Conservation (phyloP, 2,797 vertebrate genomes). For the Myripristis jacobus region DNA sequence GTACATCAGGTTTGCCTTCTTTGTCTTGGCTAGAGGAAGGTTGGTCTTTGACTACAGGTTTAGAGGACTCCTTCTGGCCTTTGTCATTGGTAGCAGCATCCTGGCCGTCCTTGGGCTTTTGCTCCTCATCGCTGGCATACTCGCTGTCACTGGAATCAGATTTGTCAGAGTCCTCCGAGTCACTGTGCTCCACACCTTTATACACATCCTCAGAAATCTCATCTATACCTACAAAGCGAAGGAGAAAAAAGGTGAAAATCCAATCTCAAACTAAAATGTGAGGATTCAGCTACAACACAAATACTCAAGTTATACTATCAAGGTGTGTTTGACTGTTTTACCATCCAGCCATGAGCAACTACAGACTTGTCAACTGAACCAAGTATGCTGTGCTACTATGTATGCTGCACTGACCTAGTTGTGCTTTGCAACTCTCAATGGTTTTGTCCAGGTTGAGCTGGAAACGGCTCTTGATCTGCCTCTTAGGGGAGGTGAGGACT, state of each 20-base stretch:
- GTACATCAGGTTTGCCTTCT: constrained; percentile 81
- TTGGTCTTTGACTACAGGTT: constrained; percentile 85
- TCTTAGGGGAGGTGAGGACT: constrained; percentile 93
- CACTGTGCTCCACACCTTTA: constrained; percentile 94
- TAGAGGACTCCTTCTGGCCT: constrained; percentile 81
- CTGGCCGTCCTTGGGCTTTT: constrained; percentile 88
- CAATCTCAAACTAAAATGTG: neutral
- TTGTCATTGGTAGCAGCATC: constrained; percentile 78
- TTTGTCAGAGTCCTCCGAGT: constrained; percentile 97
- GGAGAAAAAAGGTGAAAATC: neutral
- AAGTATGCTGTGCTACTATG: constrained; percentile 45
- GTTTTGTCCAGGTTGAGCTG: constrained; percentile 98
- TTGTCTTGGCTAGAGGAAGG: constrained; percentile 82
- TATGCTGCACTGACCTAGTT: constrained; percentile 87
- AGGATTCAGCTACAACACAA: neutral
- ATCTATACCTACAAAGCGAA: constrained; percentile 89
- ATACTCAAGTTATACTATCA: neutral
- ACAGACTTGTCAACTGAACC: neutral
- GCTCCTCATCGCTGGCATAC: constrained; percentile 91
- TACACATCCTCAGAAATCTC: constrained; percentile 96
- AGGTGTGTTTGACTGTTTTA: neutral
- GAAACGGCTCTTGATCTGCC: constrained; percentile 95
- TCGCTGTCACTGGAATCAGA: constrained; percentile 96
- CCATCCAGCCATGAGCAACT: neutral
- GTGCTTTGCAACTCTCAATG: constrained; percentile 98